phyloP scores from a whole-genome alignment of 2,113 vertebrate genomes.

The Hippopotamus amphibius region DNA sequence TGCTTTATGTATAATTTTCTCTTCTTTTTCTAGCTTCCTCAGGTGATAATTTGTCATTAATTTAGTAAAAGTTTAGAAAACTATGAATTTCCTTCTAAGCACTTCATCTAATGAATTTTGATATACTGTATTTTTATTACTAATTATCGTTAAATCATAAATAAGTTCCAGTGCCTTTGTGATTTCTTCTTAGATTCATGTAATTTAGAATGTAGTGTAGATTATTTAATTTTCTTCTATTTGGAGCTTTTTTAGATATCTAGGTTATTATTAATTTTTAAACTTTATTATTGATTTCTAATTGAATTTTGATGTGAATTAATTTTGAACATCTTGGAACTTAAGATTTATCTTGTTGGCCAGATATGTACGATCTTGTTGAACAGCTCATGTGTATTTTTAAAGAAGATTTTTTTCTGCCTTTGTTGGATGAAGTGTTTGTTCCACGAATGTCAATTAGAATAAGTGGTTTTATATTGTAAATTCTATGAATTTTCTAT shows the following conservation, averaged over 20 bases:
- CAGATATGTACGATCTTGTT: background rate
- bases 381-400: background rate
- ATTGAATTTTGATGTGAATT: background rate
- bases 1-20: background rate
- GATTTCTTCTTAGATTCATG: background rate
- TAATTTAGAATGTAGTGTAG: background rate
- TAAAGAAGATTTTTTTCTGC: background rate
- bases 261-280: background rate
- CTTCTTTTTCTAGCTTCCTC: background rate
- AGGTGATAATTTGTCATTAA: background rate
- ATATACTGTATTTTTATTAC: background rate
- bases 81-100: background rate
- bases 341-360: background rate
- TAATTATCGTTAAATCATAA: background rate
- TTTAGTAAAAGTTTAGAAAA: background rate
- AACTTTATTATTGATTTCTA: background rate
- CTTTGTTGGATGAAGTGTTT: background rate
- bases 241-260: background rate
- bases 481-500: background rate
- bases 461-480: background rate
- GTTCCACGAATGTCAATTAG: background rate
- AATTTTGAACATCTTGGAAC: background rate
- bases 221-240: background rate
- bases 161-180: background rate
- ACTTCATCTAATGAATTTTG: background rate